A percentile compares a stretch with the other conserved stretches of the same genome.
Conservation (phyloP, 2,113 vertebrate genomes). For the Scopus umbretta region DNA sequence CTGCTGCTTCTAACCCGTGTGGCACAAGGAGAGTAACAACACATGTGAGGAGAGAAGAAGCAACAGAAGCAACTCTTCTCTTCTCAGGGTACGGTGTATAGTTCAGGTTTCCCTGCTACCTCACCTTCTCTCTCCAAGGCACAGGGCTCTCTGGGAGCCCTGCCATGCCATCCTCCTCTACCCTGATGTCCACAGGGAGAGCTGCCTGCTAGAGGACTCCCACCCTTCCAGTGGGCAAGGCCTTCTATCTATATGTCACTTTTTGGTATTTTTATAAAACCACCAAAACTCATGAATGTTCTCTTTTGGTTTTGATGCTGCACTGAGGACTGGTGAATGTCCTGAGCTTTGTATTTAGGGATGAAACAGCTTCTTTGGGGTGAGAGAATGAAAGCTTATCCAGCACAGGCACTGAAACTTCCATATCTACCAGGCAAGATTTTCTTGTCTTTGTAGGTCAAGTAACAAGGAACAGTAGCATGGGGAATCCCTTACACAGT, state of each 20-base stretch:
- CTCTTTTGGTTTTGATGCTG: neutral
- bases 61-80: neutral
- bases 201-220: neutral
- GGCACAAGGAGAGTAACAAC: neutral
- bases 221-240: neutral
- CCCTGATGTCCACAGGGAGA: neutral
- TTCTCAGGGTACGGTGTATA: too few species aligned
- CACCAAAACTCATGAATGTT: rapidly evolving
- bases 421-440: neutral
- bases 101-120: neutral
- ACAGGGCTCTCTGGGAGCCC: neutral
- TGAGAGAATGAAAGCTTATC: neutral
- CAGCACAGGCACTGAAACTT: neutral
- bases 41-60: neutral
- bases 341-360: neutral
- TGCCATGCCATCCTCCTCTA: neutral
- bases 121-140: neutral
- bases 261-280: neutral
- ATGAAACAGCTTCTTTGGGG: neutral
- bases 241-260: neutral
- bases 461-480: neutral
- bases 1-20: neutral
- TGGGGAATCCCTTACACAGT: neutral
- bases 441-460: neutral
- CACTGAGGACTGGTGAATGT: neutral